These are phyloP conservation scores for Cyanoderma ruficeps DNA, from an alignment of 2,113 vertebrate genomes.

Conservation along the genomic window DNA sequence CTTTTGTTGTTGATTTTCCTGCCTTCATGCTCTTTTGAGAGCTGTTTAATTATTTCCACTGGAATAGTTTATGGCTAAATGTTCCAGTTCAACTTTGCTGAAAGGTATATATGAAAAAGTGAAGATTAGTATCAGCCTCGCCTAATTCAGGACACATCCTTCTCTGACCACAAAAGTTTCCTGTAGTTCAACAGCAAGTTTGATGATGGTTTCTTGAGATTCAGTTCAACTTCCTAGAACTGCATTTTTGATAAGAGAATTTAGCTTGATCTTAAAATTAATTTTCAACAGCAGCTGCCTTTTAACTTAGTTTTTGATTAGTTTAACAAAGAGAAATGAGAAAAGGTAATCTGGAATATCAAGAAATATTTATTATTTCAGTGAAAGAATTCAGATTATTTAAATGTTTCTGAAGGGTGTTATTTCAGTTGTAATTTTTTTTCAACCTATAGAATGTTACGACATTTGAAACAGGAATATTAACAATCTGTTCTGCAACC, in stretches of 20 bases:
- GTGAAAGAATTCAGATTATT: not conserved
- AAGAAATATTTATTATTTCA: not conserved
- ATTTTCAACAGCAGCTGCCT: not conserved
- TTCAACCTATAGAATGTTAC: not conserved
- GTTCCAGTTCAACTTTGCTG: not conserved
- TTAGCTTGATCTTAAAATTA: not conserved
- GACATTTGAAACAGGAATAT: not conserved
- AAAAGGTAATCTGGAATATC: not conserved
- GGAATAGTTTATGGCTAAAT: not conserved
- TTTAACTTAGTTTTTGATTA: not conserved
- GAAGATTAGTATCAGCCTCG: not conserved
- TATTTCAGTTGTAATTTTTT: not conserved
- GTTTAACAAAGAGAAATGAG: not conserved
- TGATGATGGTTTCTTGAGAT: not conserved
- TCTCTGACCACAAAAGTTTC: not conserved
- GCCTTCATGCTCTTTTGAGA: not conserved
- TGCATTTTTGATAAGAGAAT: not conserved
- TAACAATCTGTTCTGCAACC: not conserved
- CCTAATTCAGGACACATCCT: not conserved
- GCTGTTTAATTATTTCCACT: not conserved
- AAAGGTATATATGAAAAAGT: not conserved
- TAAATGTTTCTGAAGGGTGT: not conserved
- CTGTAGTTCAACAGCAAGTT: not conserved
- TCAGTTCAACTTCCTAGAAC: not conserved
- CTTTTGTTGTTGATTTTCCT: not conserved